These are phyloP conservation scores for Antheraea mylitta DNA, from an alignment of 1,140 invertebrate genomes.

Conservation along the genomic window DNA sequence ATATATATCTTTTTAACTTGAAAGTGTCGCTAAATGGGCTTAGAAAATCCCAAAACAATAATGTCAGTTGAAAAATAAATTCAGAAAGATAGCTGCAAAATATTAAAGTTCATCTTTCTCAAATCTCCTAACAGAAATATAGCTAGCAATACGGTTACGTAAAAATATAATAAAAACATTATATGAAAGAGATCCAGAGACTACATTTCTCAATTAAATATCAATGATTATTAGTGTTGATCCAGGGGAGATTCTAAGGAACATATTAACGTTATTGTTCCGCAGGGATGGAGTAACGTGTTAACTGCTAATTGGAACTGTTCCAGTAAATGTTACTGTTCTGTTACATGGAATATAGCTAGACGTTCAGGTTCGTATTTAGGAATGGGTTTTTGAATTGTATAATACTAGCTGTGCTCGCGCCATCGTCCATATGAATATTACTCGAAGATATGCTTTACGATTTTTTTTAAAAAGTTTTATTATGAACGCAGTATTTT, in stretches of 20 bases:
- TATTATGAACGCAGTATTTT: no score
- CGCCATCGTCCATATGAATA: no score
- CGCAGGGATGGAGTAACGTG: constrained; percentile 1
- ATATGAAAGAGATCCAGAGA: neutral
- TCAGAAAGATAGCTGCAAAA: no score
- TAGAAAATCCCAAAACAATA: no score
- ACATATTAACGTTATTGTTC: neutral
- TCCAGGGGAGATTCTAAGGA: neutral
- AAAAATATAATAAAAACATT: neutral
- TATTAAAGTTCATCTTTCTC: no score
- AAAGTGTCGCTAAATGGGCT: no score
- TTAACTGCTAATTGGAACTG: constrained; percentile 18
- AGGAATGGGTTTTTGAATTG: neutral
- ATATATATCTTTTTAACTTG: no score
- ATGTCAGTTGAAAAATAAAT: no score
- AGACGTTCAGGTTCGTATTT: constrained; percentile 4
- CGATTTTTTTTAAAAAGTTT: no score
- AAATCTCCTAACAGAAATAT: no score
- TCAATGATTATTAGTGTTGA: constrained; percentile 4
- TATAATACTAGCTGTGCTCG: no score
- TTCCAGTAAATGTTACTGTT: constrained; percentile 13
- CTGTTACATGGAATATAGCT: constrained; percentile 9
- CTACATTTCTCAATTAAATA: neutral
- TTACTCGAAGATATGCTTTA: no score
- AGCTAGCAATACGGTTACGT: neutral